These are phyloP conservation scores for Crocallis elinguaria DNA, from an alignment of 2,888 invertebrate genomes.

Conservation along the genomic window DNA sequence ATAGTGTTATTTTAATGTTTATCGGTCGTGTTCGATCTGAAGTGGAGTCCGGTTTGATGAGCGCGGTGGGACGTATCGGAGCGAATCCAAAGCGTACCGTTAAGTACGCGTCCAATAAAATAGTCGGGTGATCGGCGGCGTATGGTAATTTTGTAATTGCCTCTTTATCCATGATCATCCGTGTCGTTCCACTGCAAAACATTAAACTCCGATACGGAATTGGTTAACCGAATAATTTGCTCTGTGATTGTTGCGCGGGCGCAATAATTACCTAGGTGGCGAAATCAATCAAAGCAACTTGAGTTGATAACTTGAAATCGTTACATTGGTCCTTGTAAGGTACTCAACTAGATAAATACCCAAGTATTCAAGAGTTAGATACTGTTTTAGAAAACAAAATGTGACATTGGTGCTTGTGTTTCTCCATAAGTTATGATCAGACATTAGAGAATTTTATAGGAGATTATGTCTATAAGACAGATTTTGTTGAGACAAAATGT, in stretches of 20 bases:
- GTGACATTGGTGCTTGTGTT: too few species aligned
- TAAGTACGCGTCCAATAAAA: constrained; percentile 67
- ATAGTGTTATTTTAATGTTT: constrained; percentile 48
- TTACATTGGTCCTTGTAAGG: background rate
- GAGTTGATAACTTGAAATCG: background rate
- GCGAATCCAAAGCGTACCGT: constrained; percentile 59
- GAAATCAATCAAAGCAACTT: constrained; percentile 1
- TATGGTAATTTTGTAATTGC: constrained; percentile 76
- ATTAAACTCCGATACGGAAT: constrained; percentile 13
- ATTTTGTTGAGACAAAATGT: too few species aligned
- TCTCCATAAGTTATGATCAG: too few species aligned
- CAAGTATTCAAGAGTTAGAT: too few species aligned
- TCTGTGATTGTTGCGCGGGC: constrained; percentile 8
- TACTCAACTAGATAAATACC: background rate
- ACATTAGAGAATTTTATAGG: too few species aligned
- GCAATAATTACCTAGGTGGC: background rate
- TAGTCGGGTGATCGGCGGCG: constrained; percentile 45
- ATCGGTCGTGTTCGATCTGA: constrained; percentile 44
- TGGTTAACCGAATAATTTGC: constrained; percentile 11
- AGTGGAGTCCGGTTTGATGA: constrained; percentile 52
- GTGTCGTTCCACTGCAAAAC: constrained; percentile 48
- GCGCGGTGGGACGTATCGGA: constrained; percentile 37
- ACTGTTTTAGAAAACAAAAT: too few species aligned
- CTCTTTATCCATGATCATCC: constrained; percentile 63
- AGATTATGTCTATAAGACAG: too few species aligned